Evolutionary conservation across 1,140 invertebrate species (phyloP).

Genomic region (Pissodes strobi): DNA sequence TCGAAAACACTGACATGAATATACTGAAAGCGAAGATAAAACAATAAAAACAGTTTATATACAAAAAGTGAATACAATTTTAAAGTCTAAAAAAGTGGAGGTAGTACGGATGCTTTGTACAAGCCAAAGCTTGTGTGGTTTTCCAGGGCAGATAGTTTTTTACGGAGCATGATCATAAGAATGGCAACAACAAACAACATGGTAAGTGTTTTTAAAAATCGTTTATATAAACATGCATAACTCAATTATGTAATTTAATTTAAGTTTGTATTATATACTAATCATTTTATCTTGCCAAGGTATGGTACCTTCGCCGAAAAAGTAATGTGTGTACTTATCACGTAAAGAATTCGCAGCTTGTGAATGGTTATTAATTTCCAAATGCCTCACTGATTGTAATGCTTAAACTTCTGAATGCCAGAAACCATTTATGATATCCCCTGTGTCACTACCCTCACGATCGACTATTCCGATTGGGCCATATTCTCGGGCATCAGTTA

Average conservation of each 20-base stretch:
- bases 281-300: conserved; percentile 1
- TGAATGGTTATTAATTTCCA: background rate
- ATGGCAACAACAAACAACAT: no score
- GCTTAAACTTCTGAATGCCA: background rate
- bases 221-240: background rate
- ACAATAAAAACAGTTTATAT: conserved; percentile 27
- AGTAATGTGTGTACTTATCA: background rate
- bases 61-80: no score
- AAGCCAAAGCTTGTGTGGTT: conserved; percentile 6
- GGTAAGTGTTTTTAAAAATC: no score
- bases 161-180: no score
- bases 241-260: no score
- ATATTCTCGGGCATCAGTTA: no score
- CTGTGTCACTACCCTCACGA: background rate
- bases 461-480: no score
- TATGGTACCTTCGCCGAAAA: background rate
- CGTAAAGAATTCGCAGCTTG: background rate
- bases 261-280: background rate
- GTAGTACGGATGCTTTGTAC: conserved; percentile 7
- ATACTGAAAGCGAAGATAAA: conserved; percentile 17
- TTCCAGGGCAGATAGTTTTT: conserved; percentile 5
- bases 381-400: background rate
- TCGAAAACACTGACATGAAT: conserved; percentile 9
- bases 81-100: conserved; percentile 21
- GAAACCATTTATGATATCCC: background rate